Percentiles rank a stretch among this genome's conserved stretches.
phyloP scores from a whole-genome alignment of 2,113 vertebrate genomes.

The Phasianus colchicus region DNA sequence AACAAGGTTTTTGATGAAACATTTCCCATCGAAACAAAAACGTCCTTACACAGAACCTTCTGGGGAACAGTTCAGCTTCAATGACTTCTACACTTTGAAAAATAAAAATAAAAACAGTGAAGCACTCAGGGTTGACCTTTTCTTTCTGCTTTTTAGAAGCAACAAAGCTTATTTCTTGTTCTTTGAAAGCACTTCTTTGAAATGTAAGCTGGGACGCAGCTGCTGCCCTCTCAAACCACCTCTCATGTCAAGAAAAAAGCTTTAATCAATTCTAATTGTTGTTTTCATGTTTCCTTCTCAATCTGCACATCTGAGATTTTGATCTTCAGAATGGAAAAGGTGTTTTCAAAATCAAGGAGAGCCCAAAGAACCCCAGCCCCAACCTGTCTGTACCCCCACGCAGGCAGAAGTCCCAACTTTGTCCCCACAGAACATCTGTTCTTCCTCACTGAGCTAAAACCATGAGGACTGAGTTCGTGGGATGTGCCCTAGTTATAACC shows the following conservation, averaged over 20 bases:
- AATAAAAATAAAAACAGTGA: not conserved
- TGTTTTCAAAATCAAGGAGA: not conserved
- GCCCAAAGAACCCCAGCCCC: not conserved
- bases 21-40: constrained; percentile 1
- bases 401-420: not conserved
- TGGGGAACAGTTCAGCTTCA: not conserved
- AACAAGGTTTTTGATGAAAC: not conserved
- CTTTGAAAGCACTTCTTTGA: not conserved
- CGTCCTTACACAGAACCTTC: not conserved
- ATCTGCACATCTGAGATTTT: fast-evolving
- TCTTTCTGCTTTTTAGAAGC: not conserved
- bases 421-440: not conserved
- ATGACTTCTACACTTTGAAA: not conserved
- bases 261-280: not conserved
- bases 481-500: not conserved
- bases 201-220: not conserved
- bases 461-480: not conserved
- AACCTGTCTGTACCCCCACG: fast-evolving
- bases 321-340: not conserved
- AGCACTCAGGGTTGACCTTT: not conserved
- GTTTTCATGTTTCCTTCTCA: not conserved
- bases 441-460: not conserved
- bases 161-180: not conserved
- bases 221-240: not conserved
- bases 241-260: not conserved